A percentile compares a stretch with the other conserved stretches of the same genome.
phyloP scores from a whole-genome alignment of 2,888 invertebrate species.

The Charanyca ferruginea region DNA sequence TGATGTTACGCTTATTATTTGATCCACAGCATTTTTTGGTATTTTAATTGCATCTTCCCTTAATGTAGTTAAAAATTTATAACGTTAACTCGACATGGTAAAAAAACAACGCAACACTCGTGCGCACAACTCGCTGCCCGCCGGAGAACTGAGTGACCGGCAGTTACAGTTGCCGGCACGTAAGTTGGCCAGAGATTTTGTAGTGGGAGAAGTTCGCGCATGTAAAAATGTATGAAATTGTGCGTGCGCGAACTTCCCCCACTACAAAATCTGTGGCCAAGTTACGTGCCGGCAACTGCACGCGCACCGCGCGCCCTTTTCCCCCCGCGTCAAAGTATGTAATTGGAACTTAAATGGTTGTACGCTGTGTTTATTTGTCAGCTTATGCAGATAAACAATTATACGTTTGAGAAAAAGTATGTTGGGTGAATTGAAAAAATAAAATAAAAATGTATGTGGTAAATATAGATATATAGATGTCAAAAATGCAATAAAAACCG shows the following conservation, averaged over 20 bases:
- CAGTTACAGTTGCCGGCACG: too few species aligned
- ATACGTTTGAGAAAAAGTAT: too few species aligned
- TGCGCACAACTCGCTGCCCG: slow-evolving; percentile 22
- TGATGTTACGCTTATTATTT: slow-evolving; percentile 21
- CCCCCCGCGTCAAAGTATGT: slow-evolving; percentile 26
- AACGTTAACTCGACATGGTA: slow-evolving; percentile 29
- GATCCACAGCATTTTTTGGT: slow-evolving; percentile 20
- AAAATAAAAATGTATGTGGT: slow-evolving; percentile 17
- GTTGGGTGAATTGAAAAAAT: slow-evolving; percentile 16
- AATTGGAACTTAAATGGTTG: slow-evolving; percentile 22
- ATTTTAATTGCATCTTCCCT: slow-evolving; percentile 33
- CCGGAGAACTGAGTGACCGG: slow-evolving; percentile 23
- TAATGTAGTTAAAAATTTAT: slow-evolving; percentile 26
- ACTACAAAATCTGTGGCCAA: too few species aligned
- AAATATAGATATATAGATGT: slow-evolving; percentile 42
- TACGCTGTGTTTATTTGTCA: too few species aligned
- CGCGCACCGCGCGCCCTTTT: slow-evolving; percentile 25
- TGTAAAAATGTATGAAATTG: too few species aligned
- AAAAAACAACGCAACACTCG: slow-evolving; percentile 25
- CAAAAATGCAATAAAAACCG: slow-evolving; percentile 17
- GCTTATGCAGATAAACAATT: too few species aligned
- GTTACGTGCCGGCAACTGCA: slow-evolving; percentile 16
- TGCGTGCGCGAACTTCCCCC: too few species aligned
- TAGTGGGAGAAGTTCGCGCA: too few species aligned
- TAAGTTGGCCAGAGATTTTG: too few species aligned